A percentile compares a stretch with the other conserved stretches of the same genome.
Evolutionary conservation across 2,888 invertebrate species (phyloP).

Genomic region (Limenitis camilla): DNA sequence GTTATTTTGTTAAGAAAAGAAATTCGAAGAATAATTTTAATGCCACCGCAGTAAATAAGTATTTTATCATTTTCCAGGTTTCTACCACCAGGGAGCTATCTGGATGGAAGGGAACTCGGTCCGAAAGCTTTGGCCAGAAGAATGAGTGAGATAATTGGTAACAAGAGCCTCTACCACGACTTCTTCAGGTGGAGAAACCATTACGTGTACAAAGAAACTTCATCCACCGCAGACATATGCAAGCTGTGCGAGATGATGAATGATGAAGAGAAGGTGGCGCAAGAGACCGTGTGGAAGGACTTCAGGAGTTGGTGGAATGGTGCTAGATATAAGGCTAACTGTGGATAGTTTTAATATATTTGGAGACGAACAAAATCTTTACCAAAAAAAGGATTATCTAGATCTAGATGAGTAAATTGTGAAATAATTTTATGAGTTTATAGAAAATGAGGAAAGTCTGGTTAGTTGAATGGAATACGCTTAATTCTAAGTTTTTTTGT

Average conservation of each 20-base stretch:
- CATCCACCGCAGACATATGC: constrained; percentile 24
- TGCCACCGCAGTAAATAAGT: too few species aligned
- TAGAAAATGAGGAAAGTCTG: too few species aligned
- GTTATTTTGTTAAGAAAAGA: too few species aligned
- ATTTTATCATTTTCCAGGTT: constrained; percentile 18
- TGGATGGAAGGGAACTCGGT: constrained; percentile 31
- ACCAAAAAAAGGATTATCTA: too few species aligned
- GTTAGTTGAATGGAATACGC: too few species aligned
- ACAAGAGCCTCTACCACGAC: constrained; percentile 28
- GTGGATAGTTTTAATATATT: constrained; percentile 1
- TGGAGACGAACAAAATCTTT: too few species aligned
- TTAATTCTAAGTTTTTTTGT: too few species aligned
- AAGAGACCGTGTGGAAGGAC: constrained; percentile 23
- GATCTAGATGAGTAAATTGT: too few species aligned
- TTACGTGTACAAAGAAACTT: constrained; percentile 26
- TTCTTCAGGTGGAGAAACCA: constrained; percentile 38
- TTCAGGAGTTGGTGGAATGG: constrained; percentile 29
- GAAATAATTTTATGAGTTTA: too few species aligned
- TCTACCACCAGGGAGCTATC: constrained; percentile 32
- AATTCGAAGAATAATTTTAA: too few species aligned
- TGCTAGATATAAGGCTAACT: constrained; percentile 16
- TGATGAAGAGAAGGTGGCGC: constrained; percentile 18
- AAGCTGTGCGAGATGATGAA: constrained; percentile 30
- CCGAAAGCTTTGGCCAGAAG: constrained; percentile 27
- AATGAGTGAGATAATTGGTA: constrained; percentile 30